These are phyloP conservation scores for Sanderia malayensis DNA, from an alignment of 30 jellyfish, hydroid and myxozoan species.

Conservation along the genomic window DNA sequence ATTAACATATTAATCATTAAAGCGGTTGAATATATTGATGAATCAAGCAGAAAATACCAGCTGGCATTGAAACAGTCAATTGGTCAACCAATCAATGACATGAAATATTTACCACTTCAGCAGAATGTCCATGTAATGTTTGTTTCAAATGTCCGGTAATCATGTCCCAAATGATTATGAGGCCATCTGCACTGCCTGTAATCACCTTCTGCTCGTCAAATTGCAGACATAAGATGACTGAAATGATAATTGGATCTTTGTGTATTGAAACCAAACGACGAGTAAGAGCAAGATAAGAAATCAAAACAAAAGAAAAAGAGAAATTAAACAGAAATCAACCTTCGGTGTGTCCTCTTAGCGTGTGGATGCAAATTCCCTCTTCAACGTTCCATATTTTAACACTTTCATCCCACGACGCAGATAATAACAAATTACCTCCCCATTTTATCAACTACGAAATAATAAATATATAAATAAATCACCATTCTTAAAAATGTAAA, in stretches of 20 bases:
- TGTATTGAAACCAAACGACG: no score
- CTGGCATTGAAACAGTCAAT: not conserved
- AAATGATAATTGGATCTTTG: no score
- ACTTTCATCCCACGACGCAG: slow-evolving; percentile 63
- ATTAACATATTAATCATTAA: no score
- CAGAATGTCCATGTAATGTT: slow-evolving; percentile 40
- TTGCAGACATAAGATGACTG: slow-evolving; percentile 51
- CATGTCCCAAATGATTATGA: slow-evolving; percentile 43
- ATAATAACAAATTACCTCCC: slow-evolving; percentile 5
- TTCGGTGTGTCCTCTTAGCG: slow-evolving; percentile 59
- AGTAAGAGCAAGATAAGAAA: no score
- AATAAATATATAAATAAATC: no score
- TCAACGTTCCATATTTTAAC: slow-evolving; percentile 40
- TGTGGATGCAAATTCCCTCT: slow-evolving; percentile 20
- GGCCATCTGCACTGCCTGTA: slow-evolving; percentile 70
- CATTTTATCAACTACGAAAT: slow-evolving; percentile 26
- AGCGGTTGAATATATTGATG: no score
- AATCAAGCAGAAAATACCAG: no score
- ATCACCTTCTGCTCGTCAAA: slow-evolving; percentile 43
- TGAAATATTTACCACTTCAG: slow-evolving; percentile 52
- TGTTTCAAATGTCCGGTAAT: slow-evolving; percentile 38
- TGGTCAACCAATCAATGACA: slow-evolving; percentile 2
- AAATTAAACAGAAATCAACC: slow-evolving; percentile 12
- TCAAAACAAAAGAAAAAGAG: no score
- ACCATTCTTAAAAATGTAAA: no score